Evolutionary conservation across 2,797 vertebrate genomes (phyloP).

Genomic region (Pelodytes ibericus): DNA sequence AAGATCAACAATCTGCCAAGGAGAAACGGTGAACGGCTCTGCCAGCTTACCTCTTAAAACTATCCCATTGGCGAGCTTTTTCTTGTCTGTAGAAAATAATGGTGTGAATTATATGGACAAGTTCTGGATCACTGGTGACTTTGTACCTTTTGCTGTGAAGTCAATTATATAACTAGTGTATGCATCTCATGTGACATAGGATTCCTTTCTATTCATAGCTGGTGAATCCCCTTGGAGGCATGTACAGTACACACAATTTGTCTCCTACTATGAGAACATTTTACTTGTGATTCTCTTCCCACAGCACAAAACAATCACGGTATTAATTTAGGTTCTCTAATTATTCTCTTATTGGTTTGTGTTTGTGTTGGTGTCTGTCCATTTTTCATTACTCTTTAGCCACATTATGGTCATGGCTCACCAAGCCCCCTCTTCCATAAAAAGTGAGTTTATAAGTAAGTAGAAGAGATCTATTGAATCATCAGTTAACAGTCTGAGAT

Average conservation of each 20-base stretch:
- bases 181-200: constrained; percentile 33
- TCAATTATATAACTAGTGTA: constrained; percentile 44
- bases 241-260: constrained; percentile 29
- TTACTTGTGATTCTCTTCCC: not conserved
- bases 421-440: no score
- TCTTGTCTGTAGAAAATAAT: not conserved
- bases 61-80: constrained; percentile 13
- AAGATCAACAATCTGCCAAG: constrained; percentile 31
- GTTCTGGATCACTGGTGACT: not conserved
- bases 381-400: no score
- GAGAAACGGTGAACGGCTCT: not conserved
- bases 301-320: not conserved
- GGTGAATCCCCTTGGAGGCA: constrained; percentile 43
- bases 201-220: constrained; percentile 45
- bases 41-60: constrained; percentile 38
- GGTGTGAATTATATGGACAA: constrained; percentile 33
- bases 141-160: not conserved
- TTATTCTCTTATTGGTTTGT: no score
- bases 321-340: no score
- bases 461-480: no score
- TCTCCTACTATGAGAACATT: not conserved
- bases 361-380: no score
- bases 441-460: no score
- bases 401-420: no score
- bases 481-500: no score